Percentiles rank a stretch among this genome's conserved stretches.
Evolutionary conservation across 2,888 invertebrate genomes (phyloP).

Genomic region (Dasypogon diadema): DNA sequence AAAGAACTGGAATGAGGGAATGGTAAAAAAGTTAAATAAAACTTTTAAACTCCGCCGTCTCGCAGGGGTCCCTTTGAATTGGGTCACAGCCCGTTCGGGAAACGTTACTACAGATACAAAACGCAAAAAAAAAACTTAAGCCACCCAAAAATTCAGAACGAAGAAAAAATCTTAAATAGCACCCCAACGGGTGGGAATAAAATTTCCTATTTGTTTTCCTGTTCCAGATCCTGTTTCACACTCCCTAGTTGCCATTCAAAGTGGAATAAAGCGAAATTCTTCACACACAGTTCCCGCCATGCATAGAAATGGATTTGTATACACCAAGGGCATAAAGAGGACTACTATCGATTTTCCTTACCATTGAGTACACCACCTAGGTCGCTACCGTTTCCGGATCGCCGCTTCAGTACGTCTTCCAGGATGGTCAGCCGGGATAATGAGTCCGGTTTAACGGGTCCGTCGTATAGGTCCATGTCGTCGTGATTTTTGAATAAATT

Average conservation of each 20-base stretch:
- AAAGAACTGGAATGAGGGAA: background rate
- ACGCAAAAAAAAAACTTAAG: background rate
- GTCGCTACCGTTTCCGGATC: constrained; percentile 67
- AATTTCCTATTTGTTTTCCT: constrained; percentile 12
- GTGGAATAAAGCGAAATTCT: background rate
- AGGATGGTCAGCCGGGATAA: constrained; percentile 71
- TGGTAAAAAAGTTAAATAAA: constrained; percentile 7
- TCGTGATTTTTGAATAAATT: constrained; percentile 92
- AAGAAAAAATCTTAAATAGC: constrained; percentile 16
- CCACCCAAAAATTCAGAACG: background rate
- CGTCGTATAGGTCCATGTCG: constrained; percentile 90
- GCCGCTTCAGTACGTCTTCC: constrained; percentile 72
- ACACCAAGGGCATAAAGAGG: background rate
- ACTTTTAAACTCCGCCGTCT: background rate
- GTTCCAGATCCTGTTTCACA: background rate
- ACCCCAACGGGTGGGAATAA: background rate
- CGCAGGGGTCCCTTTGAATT: background rate
- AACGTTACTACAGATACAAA: background rate
- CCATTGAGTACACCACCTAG: constrained; percentile 65
- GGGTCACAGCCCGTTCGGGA: background rate
- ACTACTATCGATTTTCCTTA: constrained; percentile 59
- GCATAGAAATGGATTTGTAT: background rate
- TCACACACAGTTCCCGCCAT: background rate
- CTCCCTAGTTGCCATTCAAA: background rate
- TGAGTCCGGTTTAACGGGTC: constrained; percentile 88